phyloP scores from a whole-genome alignment of 2,888 invertebrate genomes.

The Drosophila prostipennis region DNA sequence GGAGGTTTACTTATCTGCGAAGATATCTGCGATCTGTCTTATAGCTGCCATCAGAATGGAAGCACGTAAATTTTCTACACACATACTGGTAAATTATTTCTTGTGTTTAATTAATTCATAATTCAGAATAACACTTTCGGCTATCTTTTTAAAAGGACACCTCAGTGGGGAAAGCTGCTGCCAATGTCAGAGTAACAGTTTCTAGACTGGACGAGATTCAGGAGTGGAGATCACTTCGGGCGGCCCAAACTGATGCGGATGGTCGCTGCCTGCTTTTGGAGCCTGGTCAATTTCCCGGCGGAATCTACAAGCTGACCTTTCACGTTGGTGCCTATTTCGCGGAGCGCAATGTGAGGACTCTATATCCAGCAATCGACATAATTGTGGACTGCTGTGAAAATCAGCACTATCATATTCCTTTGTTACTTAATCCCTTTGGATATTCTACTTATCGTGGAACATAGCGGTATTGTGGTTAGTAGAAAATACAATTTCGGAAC shows the following conservation, averaged over 20 bases:
- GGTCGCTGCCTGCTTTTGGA: constrained; percentile 57
- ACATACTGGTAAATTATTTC: constrained; percentile 85
- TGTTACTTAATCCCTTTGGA: constrained; percentile 90
- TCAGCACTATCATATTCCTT: constrained; percentile 90
- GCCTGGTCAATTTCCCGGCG: constrained; percentile 85
- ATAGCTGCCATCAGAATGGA: constrained; percentile 36
- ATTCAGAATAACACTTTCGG: too few relatives aligned
- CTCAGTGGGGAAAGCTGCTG: constrained; percentile 88
- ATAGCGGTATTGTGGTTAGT: constrained; percentile 12
- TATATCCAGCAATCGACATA: constrained; percentile 92
- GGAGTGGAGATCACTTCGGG: constrained; percentile 89
- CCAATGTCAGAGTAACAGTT: constrained; percentile 88
- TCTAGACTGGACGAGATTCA: constrained; percentile 86
- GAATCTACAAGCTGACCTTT: constrained; percentile 90
- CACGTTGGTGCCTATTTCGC: constrained; percentile 90
- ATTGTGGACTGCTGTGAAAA: constrained; percentile 88
- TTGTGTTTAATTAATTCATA: too few relatives aligned
- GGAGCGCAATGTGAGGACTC: constrained; percentile 86
- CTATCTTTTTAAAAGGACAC: constrained; percentile 85
- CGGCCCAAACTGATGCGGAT: constrained; percentile 87
- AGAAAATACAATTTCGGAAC: too few relatives aligned
- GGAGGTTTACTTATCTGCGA: neutral
- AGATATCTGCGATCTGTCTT: neutral
- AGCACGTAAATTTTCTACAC: constrained; percentile 86
- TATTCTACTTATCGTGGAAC: constrained; percentile 89